Evolutionary conservation across 1,140 invertebrate genomes (phyloP), one percentile per base, ranked within the genome.

Genomic region (Drosophila jambulina): DNA sequence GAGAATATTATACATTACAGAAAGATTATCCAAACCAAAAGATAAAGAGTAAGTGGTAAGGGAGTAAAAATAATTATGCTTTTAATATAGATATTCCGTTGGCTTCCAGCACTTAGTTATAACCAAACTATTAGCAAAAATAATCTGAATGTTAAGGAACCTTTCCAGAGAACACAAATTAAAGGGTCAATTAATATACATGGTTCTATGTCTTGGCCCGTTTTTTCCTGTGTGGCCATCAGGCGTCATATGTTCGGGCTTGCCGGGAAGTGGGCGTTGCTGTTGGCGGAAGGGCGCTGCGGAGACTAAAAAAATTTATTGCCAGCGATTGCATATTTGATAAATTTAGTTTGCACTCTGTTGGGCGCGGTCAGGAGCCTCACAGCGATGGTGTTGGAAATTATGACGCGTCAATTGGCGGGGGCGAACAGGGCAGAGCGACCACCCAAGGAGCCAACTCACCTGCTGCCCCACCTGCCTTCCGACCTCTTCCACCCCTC

Each of bases 261-360:
- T 38, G 49, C 25, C 69, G 27, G 62, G 59, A 71, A 61, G 67
- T 70, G 63, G 76, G 68, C 61, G 74, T 54, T 56, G 40, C 25
- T 27, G 13, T 58, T 27, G 46, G 12, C 32, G 21, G 10, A 23
- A 21, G 56, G 51, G 56, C 32, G 8, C 51, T 54, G 51, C 4
- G 49, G 38, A 34, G 32, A 10, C 40, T 51, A 40, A 21, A 57
- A 61, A 74, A 90, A 87, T 87, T 81, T 87, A 87, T 90, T 68
- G 59, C 84, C 85, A 69, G 65, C 86, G 80, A 88, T 80, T 77
- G 84, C 77, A 71, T 64, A 80, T 81, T 78, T 90, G 85, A 87
- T 87, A 87, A 88, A 87, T 88, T 90, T 81, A 80, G 59, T 86
- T 85, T 85, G 74, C 74, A 78, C 82, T 74, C 74, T 65, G 53